A percentile compares a stretch with the other conserved stretches of the same genome.
Conservation (phyloP, 2,888 invertebrate genomes). For the Dilophus febrilis region DNA sequence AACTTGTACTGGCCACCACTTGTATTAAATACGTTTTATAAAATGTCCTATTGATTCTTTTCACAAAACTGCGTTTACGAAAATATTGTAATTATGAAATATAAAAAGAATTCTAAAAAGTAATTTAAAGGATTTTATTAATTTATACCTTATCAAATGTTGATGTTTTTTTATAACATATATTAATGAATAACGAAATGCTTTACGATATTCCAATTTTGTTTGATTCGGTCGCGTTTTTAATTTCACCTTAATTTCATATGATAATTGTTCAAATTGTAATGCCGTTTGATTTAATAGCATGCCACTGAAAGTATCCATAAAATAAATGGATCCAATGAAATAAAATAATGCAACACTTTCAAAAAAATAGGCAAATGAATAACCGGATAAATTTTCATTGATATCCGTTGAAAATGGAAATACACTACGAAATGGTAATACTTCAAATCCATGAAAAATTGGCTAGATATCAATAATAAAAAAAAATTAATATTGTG, state of each 20-base stretch:
- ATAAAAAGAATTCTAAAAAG: too few species aligned
- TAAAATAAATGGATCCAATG: conserved; percentile 14
- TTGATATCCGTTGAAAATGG: conserved; percentile 18
- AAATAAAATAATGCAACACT: conserved; percentile 12
- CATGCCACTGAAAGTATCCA: conserved; percentile 16
- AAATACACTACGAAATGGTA: conserved; percentile 16
- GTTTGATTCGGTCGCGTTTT: conserved; percentile 4
- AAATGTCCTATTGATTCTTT: not conserved
- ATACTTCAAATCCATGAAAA: conserved; percentile 8
- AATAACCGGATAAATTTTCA: conserved; percentile 5
- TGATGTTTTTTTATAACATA: conserved; percentile 6
- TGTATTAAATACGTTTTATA: conserved; percentile 13
- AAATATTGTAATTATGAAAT: too few species aligned
- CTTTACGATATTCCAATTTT: not conserved
- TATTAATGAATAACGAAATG: conserved; percentile 14
- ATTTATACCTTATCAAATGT: too few species aligned
- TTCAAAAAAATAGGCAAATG: conserved; percentile 14
- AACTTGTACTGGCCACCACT: conserved; percentile 18
- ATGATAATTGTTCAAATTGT: conserved; percentile 18
- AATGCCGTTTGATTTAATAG: conserved; percentile 17
- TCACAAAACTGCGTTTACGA: too few species aligned
- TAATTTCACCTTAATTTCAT: not conserved
- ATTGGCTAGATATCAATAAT: not conserved
- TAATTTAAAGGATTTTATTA: too few species aligned
- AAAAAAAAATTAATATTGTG: not conserved